These are phyloP conservation scores for Regulus satrapa DNA, from an alignment of 2,113 vertebrate genomes.

Conservation along the genomic window DNA sequence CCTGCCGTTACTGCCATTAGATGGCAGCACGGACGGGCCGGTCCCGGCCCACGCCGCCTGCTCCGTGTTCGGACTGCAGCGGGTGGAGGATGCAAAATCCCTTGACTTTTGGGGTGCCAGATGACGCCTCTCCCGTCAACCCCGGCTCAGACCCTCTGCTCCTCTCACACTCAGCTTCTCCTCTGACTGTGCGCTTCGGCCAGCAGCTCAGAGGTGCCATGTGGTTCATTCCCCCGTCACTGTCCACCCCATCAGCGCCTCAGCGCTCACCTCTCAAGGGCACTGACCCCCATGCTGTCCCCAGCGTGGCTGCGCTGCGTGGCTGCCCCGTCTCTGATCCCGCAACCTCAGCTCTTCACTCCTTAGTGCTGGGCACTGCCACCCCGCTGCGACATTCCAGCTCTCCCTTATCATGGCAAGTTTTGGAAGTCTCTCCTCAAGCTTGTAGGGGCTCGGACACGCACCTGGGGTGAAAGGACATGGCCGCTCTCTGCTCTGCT, in stretches of 20 bases:
- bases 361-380: neutral
- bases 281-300: neutral
- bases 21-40: conserved; percentile 25
- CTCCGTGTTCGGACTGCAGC: rapidly evolving
- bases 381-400: neutral
- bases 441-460: neutral
- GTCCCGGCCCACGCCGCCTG: neutral
- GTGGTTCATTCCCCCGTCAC: neutral
- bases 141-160: neutral
- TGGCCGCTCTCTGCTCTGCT: rapidly evolving
- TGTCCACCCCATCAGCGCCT: neutral
- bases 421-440: neutral
- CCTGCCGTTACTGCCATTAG: neutral
- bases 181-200: neutral
- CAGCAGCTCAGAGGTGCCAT: neutral
- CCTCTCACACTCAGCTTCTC: neutral
- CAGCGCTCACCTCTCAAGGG: neutral
- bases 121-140: rapidly evolving
- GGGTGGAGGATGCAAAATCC: neutral
- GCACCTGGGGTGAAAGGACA: neutral
- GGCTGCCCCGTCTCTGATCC: neutral
- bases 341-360: neutral
- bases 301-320: rapidly evolving
- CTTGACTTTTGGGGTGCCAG: neutral
- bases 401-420: rapidly evolving